Conservation (phyloP, 1,140 invertebrate genomes). For the Aphaenogaster rudis region DNA sequence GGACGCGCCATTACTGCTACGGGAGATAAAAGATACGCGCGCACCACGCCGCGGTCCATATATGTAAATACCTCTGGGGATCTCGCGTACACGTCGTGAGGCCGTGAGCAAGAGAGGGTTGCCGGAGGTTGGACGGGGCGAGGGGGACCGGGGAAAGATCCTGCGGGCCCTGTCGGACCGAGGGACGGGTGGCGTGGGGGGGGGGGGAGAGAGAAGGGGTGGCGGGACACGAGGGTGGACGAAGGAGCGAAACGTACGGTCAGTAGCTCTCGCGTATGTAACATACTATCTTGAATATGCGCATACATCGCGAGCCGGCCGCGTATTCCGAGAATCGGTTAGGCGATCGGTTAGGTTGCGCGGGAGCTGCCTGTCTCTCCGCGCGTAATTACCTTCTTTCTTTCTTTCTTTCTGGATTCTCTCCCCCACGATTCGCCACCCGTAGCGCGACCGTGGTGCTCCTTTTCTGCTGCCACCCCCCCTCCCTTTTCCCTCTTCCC, state of each 20-base stretch:
- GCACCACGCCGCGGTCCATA: constrained; percentile 81
- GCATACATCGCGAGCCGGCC: constrained; percentile 84
- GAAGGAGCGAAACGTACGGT: constrained; percentile 77
- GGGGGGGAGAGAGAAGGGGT: background rate
- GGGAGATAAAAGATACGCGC: constrained; percentile 82
- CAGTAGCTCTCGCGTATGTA: constrained; percentile 84
- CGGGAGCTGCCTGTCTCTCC: constrained; percentile 83
- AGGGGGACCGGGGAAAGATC: background rate
- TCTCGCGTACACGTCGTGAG: constrained; percentile 80
- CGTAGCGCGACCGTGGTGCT: constrained; percentile 34
- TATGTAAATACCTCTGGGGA: constrained; percentile 86
- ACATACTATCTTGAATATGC: constrained; percentile 87
- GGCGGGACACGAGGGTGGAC: constrained; percentile 67
- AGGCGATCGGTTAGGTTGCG: constrained; percentile 80
- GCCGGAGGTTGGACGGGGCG: constrained; percentile 58
- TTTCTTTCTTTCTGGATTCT: constrained; percentile 69
- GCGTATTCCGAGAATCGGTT: constrained; percentile 85
- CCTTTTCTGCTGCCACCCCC: background rate
- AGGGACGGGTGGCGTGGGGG: constrained; percentile 32
- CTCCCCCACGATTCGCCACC: constrained; percentile 12
- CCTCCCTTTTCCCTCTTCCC: background rate
- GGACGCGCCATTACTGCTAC: constrained; percentile 81
- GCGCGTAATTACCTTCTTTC: constrained; percentile 84
- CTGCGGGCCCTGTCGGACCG: constrained; percentile 35
- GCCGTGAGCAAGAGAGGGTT: constrained; percentile 69